Conservation (phyloP, 1,140 invertebrate species). For the Papilio dardanus region DNA sequence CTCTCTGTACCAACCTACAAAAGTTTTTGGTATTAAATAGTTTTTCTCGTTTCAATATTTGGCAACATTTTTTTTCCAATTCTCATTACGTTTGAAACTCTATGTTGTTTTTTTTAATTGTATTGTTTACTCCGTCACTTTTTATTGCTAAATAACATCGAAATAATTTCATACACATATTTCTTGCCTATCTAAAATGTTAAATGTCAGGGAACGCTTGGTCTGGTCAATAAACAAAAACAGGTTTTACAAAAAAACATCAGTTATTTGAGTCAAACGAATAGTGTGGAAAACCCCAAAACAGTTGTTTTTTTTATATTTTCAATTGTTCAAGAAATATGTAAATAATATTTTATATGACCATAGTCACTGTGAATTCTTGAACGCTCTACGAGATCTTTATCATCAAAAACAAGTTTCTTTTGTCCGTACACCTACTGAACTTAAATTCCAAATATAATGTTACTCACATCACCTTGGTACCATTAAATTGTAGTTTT, state of each 20-base stretch:
- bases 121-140: no score
- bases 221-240: neutral
- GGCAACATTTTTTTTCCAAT: constrained; percentile 64
- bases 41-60: constrained; percentile 79
- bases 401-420: constrained; percentile 34
- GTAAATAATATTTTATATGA: constrained; percentile 38
- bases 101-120: constrained; percentile 42
- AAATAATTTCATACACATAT: no score
- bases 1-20: constrained; percentile 74
- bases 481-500: neutral
- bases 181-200: no score
- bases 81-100: constrained; percentile 54
- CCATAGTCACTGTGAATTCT: constrained; percentile 18
- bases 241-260: neutral
- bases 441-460: constrained; percentile 31
- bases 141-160: no score
- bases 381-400: constrained; percentile 26
- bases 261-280: neutral
- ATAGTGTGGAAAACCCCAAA: neutral
- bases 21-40: constrained; percentile 79
- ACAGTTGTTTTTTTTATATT: neutral
- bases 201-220: no score
- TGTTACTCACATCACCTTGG: neutral
- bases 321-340: neutral
- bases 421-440: constrained; percentile 31